phyloP scores from a whole-genome alignment of 1,140 invertebrate genomes.

The Hirudo medicinalis region DNA sequence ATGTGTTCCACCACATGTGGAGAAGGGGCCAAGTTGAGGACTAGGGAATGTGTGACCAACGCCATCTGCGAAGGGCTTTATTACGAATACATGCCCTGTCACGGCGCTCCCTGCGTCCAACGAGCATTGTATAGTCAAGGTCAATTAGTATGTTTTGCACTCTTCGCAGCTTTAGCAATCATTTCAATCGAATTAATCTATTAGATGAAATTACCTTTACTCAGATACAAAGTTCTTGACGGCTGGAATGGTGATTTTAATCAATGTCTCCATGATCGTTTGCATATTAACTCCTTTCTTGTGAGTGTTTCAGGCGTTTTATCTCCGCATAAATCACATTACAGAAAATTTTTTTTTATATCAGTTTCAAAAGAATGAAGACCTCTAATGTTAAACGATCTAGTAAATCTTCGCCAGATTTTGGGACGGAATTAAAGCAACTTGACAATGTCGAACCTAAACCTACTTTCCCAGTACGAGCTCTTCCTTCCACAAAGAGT shows the following conservation, averaged over 20 bases:
- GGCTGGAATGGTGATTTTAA: background rate
- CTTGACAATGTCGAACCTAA: too few relatives aligned
- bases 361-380: too few relatives aligned
- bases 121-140: background rate
- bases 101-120: background rate
- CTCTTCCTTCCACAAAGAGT: too few relatives aligned
- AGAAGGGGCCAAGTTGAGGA: background rate
- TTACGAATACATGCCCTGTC: constrained; percentile 2
- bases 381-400: too few relatives aligned
- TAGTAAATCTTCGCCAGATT: too few relatives aligned
- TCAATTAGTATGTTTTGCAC: constrained; percentile 3
- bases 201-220: too few relatives aligned
- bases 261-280: background rate
- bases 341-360: too few relatives aligned
- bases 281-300: constrained; percentile 5
- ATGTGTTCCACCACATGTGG: background rate
- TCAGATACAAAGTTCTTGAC: constrained; percentile 8
- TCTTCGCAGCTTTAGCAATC: too few relatives aligned
- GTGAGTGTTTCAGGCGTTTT: background rate
- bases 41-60: background rate
- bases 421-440: too few relatives aligned
- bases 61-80: background rate
- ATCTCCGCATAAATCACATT: too few relatives aligned
- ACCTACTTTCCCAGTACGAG: too few relatives aligned
- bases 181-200: too few relatives aligned